phyloP scores from a whole-genome alignment of 2,113 vertebrate genomes.

The Athene cunicularia region DNA sequence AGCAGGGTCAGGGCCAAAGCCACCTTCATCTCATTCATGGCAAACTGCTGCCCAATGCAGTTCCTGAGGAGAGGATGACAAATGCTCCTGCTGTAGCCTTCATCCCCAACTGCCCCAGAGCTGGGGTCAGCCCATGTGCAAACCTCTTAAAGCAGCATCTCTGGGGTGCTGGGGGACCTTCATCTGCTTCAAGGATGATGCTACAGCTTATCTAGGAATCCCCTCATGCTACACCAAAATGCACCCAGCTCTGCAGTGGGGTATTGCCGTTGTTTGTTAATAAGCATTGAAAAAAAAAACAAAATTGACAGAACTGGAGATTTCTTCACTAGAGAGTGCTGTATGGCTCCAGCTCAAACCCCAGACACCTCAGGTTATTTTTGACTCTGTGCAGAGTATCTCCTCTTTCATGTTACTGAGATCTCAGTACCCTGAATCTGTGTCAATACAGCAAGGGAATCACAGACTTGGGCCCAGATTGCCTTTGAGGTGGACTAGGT shows the following conservation, averaged over 20 bases:
- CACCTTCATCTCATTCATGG: conserved; percentile 90
- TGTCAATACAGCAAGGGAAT: not conserved
- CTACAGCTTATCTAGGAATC: not conserved
- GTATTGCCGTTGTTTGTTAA: not conserved
- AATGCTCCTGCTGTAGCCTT: not conserved
- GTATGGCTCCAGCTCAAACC: not conserved
- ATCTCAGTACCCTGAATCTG: not conserved
- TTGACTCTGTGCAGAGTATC: not conserved
- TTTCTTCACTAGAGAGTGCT: not conserved
- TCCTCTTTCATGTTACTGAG: not conserved
- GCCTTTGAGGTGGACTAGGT: not conserved
- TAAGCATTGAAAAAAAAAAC: not conserved
- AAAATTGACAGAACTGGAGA: not conserved
- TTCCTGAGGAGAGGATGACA: conserved; percentile 74
- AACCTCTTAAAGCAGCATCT: not conserved
- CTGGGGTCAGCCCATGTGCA: accelerated
- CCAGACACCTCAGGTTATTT: not conserved
- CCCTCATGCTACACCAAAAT: not conserved
- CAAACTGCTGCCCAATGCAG: conserved; percentile 92
- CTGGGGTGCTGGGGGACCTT: not conserved
- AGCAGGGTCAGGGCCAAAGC: conserved; percentile 4
- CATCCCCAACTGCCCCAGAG: accelerated
- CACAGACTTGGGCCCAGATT: not conserved
- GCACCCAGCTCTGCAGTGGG: not conserved
- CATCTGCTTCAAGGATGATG: accelerated